Evolutionary conservation across 2,888 invertebrate species (phyloP).

Genomic region (Mesorhabditis sp.): DNA sequence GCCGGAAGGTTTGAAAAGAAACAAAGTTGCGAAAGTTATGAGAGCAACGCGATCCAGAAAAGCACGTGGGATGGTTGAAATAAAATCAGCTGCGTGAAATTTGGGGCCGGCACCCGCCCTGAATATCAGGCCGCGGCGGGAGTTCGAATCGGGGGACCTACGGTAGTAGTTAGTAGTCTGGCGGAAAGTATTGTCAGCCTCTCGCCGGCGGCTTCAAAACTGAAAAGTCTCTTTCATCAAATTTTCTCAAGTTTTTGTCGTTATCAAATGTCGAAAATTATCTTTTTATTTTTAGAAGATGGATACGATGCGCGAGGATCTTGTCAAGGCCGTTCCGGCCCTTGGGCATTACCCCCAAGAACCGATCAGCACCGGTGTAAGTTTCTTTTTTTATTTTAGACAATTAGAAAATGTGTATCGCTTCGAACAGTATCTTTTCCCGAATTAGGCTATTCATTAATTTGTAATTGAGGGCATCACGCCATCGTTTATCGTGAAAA

Average conservation of each 20-base stretch:
- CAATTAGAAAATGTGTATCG: neutral
- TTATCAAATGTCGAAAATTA: neutral
- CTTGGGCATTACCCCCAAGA: conserved; percentile 51
- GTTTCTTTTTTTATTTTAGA: conserved; percentile 59
- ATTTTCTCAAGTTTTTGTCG: conserved; percentile 3
- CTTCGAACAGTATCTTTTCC: neutral
- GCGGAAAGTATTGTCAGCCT: no score
- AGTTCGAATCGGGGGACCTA: no score
- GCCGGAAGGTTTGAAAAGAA: neutral
- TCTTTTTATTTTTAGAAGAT: conserved; percentile 12
- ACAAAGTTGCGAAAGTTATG: neutral
- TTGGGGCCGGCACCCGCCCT: no score
- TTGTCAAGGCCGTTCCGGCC: conserved; percentile 48
- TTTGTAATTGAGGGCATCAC: no score
- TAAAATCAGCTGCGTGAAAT: no score
- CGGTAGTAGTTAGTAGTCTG: no score
- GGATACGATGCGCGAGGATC: conserved; percentile 45
- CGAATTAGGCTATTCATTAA: neutral
- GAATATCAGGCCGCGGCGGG: no score
- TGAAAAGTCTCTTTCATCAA: no score
- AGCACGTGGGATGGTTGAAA: no score
- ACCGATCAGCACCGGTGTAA: conserved; percentile 50
- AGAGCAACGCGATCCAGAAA: neutral
- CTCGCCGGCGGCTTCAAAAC: no score
- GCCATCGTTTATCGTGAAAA: no score